Evolutionary conservation across 2,113 vertebrate species (phyloP), one percentile per base, ranked within the genome.

Genomic region (Clupea harengus): DNA sequence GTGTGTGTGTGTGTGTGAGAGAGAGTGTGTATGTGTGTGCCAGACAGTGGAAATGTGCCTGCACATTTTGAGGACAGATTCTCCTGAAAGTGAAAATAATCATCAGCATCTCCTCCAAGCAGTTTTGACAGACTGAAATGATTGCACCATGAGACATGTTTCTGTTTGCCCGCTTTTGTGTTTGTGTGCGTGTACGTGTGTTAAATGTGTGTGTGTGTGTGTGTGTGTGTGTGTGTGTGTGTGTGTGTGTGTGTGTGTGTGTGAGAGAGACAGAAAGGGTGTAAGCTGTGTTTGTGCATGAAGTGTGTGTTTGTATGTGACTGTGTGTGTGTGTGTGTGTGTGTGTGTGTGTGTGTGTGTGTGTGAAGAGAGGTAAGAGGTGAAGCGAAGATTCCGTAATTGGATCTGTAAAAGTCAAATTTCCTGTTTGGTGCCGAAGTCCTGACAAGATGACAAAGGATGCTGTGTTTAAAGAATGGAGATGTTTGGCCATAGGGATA

Each of bases 351-450:
- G 88, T 87, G 83, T 81, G 47, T 81, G 86, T 83, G 81, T 85
- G 86, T 9, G 81, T 57, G 54, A 15, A n/a, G 84, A 60, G 81
- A 89, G 75, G 84, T 72, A 49, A 85, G 83, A 92, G 89, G 88
- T 88, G 88, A 91, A 89, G 86, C 81, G 87, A 88, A 87, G 89
- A 85, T 90, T 83, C 82, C 10, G 85, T 91, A 93, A 93, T 93
- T 92, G 91, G 89, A 92, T 94, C 85, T 87, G 90, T 87, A 91
- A 92, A 93, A 94, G 91, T 93, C 88, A 91, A 90, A 93, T 93
- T 91, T 92, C 89, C 90, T 91, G 89, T 94, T 92, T 90, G 83
- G 84, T 88, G 83, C 87, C 85, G 75, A 89, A 88, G 88, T 93
- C 87, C 90, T 89, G 89, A 90, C 88, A 91, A 90, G 80, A 92